Evolutionary conservation across 2,888 invertebrate species (phyloP), one percentile per base, ranked within the genome.

Genomic region (Apamea anceps): DNA sequence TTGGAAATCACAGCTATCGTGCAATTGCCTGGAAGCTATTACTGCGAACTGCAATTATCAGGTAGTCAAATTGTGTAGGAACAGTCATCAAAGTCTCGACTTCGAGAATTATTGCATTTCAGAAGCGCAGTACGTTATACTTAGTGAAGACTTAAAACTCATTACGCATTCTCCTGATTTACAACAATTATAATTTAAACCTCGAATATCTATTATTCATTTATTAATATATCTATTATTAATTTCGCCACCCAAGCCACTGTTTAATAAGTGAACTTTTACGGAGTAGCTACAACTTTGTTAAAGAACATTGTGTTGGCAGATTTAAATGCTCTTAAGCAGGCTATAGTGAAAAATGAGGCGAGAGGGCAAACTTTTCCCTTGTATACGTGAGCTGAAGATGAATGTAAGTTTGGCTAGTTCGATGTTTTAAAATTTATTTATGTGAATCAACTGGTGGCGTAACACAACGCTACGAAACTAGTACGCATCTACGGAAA

Each of bases 181-280:
- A 0, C 18, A 65, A 51, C 8, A 3, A 62, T 60, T 45, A 54
- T 62, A 63, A 78, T 42, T 79, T 37, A 25, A 65, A 54, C 45
- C 28, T 48, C 45, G 28, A 67, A 37, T 51, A 37, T 66, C 37
- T 28, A 67, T 81, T 81, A 80, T 85, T 85, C 18, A n/a, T n/a
- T n/a, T n/a, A n/a, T n/a, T n/a, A n/a, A n/a, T n/a, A 37, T 51
- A 37, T 66, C 37, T 28, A 67, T 81, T 81, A 80, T 85, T 85
- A 67, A 67, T 72, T 85, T 37, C n/a, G 25, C 60, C 15, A 18
- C 48, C 54, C 25, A 51, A 60, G 37, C 51, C 45, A 37, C 37
- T 37, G 45, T 45, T 62, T 62, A 66, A 54, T 66, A 37, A 84
- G 65, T 83, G 68, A 85, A 62, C 80, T 84, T 84, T 45, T 65